phyloP scores from a whole-genome alignment of 1,140 invertebrate species.

The Platorchestia sp. region DNA sequence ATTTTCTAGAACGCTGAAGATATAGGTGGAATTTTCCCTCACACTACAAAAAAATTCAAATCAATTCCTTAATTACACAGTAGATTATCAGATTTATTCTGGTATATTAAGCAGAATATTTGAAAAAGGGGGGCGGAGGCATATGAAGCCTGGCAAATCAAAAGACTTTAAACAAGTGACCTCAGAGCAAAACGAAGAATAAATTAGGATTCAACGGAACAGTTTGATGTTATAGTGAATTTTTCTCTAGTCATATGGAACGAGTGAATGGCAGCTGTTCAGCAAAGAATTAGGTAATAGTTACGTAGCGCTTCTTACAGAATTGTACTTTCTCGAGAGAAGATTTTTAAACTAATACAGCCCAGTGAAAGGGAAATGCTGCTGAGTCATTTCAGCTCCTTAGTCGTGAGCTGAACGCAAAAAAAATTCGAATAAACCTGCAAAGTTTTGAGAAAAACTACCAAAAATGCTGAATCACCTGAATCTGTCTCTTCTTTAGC shows the following conservation, averaged over 20 bases:
- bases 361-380: background rate
- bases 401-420: background rate
- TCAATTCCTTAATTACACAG: background rate
- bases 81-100: background rate
- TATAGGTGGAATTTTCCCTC: no score
- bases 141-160: background rate
- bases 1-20: no score
- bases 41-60: background rate
- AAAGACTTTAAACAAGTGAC: background rate
- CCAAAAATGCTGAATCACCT: background rate
- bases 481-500: background rate
- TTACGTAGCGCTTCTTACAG: background rate
- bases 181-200: background rate
- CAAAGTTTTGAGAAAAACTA: background rate
- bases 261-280: no score
- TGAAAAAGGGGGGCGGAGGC: background rate
- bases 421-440: background rate
- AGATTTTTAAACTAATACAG: background rate
- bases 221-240: background rate
- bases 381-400: background rate
- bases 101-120: no score
- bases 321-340: background rate
- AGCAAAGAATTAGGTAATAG: background rate
- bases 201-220: background rate
- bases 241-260: background rate